Base-by-base conservation (phyloP, 2,797 vertebrate species). In the Myoxocephalus aenaeus region DNA sequence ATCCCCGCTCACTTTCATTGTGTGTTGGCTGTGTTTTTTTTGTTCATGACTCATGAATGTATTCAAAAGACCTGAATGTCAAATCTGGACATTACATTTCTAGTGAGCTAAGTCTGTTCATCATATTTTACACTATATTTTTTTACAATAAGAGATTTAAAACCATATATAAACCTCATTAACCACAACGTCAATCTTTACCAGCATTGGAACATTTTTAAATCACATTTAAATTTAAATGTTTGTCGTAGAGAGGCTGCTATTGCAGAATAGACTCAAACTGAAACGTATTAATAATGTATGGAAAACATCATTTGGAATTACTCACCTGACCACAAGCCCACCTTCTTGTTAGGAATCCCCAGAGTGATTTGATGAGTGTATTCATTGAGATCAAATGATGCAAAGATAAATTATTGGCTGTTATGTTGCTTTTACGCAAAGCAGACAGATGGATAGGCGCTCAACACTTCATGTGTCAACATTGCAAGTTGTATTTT, bases 31-130 rank as follows among this genome's bases (percentile, higher is more conserved):
- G 25, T 72, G 22, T 4, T 18, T 57, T 71, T 63, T 71, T 63
- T 53, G 27, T 18, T n/a, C 3, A 67, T 75, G 74, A 73, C 9
- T 78, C 62, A 59, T 69, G 22, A 1, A 48, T 62, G 32, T 65
- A 69, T 68, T 38, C 32, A 34, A 0, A 27, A 0, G 0, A 10
- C 50, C 13, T 53, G n/a, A 53, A 53, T 53, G 7, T 29, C n/a
- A 70, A 42, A 54, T 63, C 9, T 56, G 25, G 17, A 61, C 11
- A 15, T 56, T 3, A 27, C 27, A 14, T 11, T 48, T 50, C 4
- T 18, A 29, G 3, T 40, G 29, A 48, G 38, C 22, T 0, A 27
- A 25, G 34, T 22, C 25, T 32, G 27, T 54, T 72, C 10, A 48
- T 36, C 20, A 36, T 70, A 6, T 1, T 38, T 7, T 1, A 29